Evolutionary conservation across 1,140 invertebrate species (phyloP).

Genomic region (Drosophila prosaltans): DNA sequence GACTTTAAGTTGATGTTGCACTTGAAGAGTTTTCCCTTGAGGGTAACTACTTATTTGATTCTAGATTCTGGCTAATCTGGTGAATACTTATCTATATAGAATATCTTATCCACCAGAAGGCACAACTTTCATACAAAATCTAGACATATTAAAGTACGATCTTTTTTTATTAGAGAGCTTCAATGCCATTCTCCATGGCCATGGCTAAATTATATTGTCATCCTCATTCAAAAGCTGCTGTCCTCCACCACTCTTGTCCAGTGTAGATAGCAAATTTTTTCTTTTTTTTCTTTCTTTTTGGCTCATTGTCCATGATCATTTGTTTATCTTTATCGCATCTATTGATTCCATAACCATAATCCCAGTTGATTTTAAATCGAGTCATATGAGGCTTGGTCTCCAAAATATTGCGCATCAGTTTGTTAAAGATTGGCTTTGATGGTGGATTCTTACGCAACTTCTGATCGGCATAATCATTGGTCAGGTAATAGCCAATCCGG

Average conservation of each 20-base stretch:
- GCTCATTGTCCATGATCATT: conserved; percentile 49
- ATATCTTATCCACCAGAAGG: too few relatives aligned
- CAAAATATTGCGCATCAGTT: conserved; percentile 96
- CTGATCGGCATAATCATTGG: conserved; percentile 97
- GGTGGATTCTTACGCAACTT: conserved; percentile 98
- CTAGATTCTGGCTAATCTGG: too few relatives aligned
- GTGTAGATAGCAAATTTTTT: conserved; percentile 45
- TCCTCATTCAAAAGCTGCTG: conserved; percentile 57
- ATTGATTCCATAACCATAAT: conserved; percentile 86
- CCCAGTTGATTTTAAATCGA: conserved; percentile 99
- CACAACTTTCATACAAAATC: too few relatives aligned
- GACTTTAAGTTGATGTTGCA: too few relatives aligned
- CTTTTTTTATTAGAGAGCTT: conserved; percentile 39
- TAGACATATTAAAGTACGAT: too few relatives aligned
- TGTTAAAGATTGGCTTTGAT: conserved; percentile 94
- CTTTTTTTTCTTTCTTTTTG: neutral
- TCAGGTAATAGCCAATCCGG: conserved; percentile 98
- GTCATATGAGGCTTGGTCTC: conserved; percentile 97
- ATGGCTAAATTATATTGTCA: conserved; percentile 74
- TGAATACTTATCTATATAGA: too few relatives aligned
- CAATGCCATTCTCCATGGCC: conserved; percentile 74
- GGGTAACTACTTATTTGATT: too few relatives aligned
- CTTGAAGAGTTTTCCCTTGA: too few relatives aligned
- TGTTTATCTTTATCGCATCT: conserved; percentile 52
- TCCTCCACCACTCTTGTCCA: conserved; percentile 17